Conservation (phyloP, 2,113 vertebrate species). For the Ellobius talpinus region DNA sequence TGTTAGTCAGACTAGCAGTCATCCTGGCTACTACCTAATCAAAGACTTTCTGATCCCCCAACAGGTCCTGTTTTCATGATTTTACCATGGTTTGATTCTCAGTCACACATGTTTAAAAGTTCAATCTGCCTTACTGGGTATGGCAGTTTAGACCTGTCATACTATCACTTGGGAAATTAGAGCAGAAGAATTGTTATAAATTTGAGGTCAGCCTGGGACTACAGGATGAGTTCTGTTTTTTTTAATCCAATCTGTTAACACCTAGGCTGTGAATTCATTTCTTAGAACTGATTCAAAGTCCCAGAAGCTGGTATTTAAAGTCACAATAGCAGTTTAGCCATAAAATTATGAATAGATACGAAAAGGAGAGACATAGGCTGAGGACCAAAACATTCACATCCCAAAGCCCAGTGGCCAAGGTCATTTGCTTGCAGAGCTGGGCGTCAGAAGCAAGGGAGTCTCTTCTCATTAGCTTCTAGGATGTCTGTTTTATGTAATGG, state of each 20-base stretch:
- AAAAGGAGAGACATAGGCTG: neutral
- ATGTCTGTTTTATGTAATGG: conserved; percentile 1
- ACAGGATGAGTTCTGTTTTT: neutral
- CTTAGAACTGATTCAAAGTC: conserved; percentile 32
- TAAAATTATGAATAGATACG: conserved; percentile 55
- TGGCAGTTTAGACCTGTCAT: neutral
- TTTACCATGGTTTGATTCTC: neutral
- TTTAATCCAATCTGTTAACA: neutral
- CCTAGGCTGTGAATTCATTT: neutral
- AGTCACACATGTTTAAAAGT: neutral
- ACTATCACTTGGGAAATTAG: neutral
- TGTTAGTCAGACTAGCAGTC: neutral
- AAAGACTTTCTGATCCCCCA: neutral
- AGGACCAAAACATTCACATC: conserved; percentile 5
- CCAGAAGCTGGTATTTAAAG: conserved; percentile 46
- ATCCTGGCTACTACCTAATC: neutral
- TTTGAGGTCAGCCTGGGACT: neutral
- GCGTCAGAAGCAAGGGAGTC: conserved; percentile 46
- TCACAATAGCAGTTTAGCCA: conserved; percentile 31
- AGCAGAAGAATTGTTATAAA: neutral
- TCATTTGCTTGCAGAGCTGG: neutral
- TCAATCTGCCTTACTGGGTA: neutral
- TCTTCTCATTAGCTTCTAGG: neutral
- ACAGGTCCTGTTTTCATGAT: neutral
- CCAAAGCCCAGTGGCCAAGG: conserved; percentile 28